A percentile compares a stretch with the other conserved stretches of the same genome.
These are phyloP conservation scores for Mastigias papua DNA, from an alignment of 30 jellyfish, hydroid and myxozoan genomes.

Conservation along the genomic window DNA sequence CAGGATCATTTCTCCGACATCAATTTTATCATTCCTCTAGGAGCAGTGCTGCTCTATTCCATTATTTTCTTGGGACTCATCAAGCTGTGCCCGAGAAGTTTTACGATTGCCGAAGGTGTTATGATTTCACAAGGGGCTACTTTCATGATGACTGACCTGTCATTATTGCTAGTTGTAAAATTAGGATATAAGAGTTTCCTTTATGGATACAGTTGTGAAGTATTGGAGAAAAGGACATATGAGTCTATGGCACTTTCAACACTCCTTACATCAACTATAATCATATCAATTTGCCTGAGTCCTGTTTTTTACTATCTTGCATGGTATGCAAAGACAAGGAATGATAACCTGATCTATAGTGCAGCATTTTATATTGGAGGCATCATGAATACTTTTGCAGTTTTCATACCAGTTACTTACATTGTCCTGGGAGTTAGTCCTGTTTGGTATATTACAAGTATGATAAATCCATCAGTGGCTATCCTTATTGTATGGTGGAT, in stretches of 20 bases:
- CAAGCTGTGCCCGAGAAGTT: conserved; percentile 63
- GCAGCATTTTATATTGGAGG: conserved; percentile 75
- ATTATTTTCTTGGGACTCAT: conserved; percentile 7
- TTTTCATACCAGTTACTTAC: conserved; percentile 55
- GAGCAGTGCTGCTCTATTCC: conserved; percentile 23
- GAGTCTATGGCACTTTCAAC: conserved; percentile 15
- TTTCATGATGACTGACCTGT: conserved; percentile 20
- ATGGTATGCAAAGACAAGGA: conserved; percentile 29
- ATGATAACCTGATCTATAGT: conserved; percentile 51
- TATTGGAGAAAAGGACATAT: conserved; percentile 11
- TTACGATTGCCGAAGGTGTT: conserved; percentile 75
- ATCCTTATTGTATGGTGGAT: conserved; percentile 61
- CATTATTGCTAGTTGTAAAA: conserved; percentile 18
- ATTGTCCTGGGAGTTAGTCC: conserved; percentile 37
- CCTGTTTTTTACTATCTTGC: conserved; percentile 74
- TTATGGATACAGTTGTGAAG: background rate
- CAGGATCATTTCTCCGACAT: conserved; percentile 60
- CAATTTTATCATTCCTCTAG: conserved; percentile 32
- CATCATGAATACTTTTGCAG: conserved; percentile 48
- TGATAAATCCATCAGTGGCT: background rate
- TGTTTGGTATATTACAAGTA: conserved; percentile 10
- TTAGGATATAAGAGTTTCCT: conserved; percentile 2
- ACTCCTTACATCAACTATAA: conserved; percentile 30
- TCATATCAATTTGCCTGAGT: conserved; percentile 46
- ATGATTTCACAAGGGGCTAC: conserved; percentile 58